These are phyloP conservation scores for Pseudopodoces humilis DNA, from an alignment of 2,113 vertebrate genomes.

Conservation along the genomic window DNA sequence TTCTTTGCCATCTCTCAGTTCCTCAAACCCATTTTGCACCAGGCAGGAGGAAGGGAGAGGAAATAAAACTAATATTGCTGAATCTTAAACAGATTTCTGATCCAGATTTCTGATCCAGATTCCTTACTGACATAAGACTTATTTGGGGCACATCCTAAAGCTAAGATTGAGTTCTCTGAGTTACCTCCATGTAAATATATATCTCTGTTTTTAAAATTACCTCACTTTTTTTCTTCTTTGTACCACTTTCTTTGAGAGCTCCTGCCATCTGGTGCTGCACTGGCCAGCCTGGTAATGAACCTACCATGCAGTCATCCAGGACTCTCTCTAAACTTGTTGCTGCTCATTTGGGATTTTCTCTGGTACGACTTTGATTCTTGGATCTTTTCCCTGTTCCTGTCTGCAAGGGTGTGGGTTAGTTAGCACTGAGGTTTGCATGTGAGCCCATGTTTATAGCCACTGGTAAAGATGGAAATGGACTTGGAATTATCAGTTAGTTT, in stretches of 20 bases:
- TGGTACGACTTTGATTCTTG: rapidly evolving
- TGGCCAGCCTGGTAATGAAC: background rate
- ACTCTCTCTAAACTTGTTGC: background rate
- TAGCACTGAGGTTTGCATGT: background rate
- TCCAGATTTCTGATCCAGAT: background rate
- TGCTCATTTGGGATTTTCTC: background rate
- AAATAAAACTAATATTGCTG: background rate
- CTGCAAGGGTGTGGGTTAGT: background rate
- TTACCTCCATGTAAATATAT: background rate
- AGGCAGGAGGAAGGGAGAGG: background rate
- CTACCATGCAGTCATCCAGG: rapidly evolving
- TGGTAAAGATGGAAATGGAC: background rate
- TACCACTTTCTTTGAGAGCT: background rate
- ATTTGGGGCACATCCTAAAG: background rate
- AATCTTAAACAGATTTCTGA: background rate
- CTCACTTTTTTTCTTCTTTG: background rate
- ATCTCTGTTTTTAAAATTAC: background rate
- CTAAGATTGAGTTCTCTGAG: background rate
- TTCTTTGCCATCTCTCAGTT: background rate
- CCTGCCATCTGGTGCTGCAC: background rate
- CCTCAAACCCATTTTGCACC: background rate
- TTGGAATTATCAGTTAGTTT: background rate
- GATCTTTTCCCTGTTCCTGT: background rate
- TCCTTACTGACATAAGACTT: background rate
- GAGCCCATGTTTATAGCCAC: background rate